Conservation (phyloP, 1,140 invertebrate species). For the Scaptodrosophila lebanonensis region DNA sequence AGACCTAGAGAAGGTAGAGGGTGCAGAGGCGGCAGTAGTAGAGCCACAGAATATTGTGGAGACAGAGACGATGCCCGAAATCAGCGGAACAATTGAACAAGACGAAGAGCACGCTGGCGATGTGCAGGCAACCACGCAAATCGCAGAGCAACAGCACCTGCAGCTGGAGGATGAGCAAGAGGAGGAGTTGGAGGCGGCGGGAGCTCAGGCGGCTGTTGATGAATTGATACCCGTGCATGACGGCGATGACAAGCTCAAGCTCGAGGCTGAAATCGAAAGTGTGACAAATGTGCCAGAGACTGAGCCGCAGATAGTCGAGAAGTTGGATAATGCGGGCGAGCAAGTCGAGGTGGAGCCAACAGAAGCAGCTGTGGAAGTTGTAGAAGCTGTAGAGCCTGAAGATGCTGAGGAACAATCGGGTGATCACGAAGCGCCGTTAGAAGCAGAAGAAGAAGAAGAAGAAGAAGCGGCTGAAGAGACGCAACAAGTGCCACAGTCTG, state of each 20-base stretch:
- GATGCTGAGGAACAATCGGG: conserved; percentile 1
- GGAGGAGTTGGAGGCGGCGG: conserved; percentile 13
- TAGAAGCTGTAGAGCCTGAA: conserved; percentile 49
- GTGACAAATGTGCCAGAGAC: conserved; percentile 40
- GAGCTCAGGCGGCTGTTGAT: conserved; percentile 38
- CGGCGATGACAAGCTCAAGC: conserved; percentile 1
- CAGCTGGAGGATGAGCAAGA: conserved; percentile 23
- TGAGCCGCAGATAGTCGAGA: conserved; percentile 1
- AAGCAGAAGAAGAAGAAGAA: conserved; percentile 2
- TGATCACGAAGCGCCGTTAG: not conserved
- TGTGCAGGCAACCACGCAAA: conserved; percentile 32
- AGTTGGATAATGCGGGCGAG: conserved; percentile 12
- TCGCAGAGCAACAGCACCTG: conserved; percentile 19
- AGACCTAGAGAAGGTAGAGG: not conserved
- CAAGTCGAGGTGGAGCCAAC: conserved; percentile 36
- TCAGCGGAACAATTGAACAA: conserved; percentile 29
- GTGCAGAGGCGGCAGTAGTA: not conserved
- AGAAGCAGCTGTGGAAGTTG: conserved; percentile 48
- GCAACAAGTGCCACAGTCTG: conserved; percentile 9
- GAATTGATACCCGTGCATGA: conserved; percentile 60
- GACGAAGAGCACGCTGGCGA: conserved; percentile 18
- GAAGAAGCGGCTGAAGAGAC: not conserved
- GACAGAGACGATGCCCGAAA: not conserved
- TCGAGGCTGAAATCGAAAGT: conserved; percentile 54
- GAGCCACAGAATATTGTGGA: too few species aligned